These are phyloP conservation scores for Cassiopea andromeda DNA, from an alignment of 30 jellyfish, hydroid and myxozoan species.

Conservation along the genomic window DNA sequence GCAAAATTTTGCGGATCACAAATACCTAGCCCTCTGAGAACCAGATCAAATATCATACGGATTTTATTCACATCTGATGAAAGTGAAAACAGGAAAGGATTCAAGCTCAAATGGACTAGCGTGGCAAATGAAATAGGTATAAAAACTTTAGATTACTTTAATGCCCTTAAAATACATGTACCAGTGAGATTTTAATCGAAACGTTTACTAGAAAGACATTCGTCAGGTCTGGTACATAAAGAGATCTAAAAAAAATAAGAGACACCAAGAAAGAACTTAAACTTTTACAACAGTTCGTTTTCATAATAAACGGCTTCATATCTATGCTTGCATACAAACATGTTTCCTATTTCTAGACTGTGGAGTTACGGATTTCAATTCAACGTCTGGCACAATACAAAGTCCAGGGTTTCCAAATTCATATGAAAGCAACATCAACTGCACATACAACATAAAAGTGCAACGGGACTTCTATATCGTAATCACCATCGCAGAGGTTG, in stretches of 20 bases:
- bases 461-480: conserved; percentile 17
- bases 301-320: no score
- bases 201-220: no score
- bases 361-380: conserved; percentile 14
- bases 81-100: conserved; percentile 63
- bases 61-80: conserved; percentile 56
- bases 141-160: no score
- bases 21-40: conserved; percentile 28
- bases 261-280: no score
- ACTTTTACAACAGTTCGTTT: no score
- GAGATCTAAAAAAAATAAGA: no score
- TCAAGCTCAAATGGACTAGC: conserved; percentile 60
- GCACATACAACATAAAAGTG: conserved; percentile 28
- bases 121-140: neutral
- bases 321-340: no score
- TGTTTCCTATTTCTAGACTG: conserved; percentile 3
- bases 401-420: conserved; percentile 61
- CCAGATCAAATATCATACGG: conserved; percentile 17
- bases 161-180: neutral
- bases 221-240: no score
- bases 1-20: conserved; percentile 48
- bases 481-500: conserved; percentile 2
- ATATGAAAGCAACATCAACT: conserved; percentile 53
- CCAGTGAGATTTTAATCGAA: neutral
- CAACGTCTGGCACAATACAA: conserved; percentile 47